Percentiles rank a stretch among this genome's conserved stretches.
phyloP scores from a whole-genome alignment of 2,113 vertebrate species.

The Chauna torquata region DNA sequence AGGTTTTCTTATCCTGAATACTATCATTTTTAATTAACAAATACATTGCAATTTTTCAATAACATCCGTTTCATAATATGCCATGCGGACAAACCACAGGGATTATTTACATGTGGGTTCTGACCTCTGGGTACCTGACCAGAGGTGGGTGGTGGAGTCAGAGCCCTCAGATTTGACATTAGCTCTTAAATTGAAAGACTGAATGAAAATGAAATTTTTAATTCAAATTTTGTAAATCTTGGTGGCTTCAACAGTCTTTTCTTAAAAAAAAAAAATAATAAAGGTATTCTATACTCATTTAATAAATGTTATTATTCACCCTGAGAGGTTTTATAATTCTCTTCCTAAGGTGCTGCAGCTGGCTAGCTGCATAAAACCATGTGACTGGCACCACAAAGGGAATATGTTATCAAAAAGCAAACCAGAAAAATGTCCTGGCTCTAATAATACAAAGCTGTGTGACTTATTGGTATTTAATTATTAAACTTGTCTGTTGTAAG shows the following conservation, averaged over 20 bases:
- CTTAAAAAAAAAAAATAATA: neutral
- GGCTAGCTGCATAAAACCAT: accelerated
- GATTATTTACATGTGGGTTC: neutral
- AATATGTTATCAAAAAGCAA: neutral
- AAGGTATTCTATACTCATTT: accelerated
- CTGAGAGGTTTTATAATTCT: neutral
- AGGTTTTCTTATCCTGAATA: neutral
- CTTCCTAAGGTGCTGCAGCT: neutral
- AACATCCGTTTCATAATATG: accelerated
- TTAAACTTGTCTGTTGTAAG: neutral
- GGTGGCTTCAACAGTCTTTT: neutral
- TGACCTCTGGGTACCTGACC: neutral
- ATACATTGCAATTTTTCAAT: neutral
- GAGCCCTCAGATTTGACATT: neutral
- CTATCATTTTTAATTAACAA: neutral
- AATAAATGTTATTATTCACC: neutral
- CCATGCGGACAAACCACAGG: accelerated
- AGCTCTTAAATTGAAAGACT: neutral
- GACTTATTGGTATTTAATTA: neutral
- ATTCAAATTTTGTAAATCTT: neutral
- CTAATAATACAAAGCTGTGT: neutral
- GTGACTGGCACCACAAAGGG: neutral
- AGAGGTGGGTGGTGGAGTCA: neutral
- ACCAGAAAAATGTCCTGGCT: neutral
- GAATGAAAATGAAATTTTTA: neutral